Evolutionary conservation across 2,797 vertebrate genomes (phyloP).

Genomic region (Limnodromus scolopaceus): DNA sequence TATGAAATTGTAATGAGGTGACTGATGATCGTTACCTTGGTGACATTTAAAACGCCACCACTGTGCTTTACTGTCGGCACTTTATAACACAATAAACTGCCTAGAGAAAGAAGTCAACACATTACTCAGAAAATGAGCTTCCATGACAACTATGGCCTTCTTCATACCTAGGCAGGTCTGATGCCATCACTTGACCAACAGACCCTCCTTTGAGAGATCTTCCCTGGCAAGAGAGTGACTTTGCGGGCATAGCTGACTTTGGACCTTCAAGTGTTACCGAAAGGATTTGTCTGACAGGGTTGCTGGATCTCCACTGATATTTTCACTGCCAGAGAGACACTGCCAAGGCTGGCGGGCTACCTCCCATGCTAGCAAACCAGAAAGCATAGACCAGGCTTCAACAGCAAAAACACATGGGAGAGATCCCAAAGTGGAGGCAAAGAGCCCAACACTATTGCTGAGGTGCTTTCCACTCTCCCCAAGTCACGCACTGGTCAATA

Average conservation of each 20-base stretch:
- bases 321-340: neutral
- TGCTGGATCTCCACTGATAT: neutral
- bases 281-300: neutral
- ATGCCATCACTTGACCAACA: neutral
- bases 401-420: neutral
- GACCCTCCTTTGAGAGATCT: neutral
- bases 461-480: neutral
- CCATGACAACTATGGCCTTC: slow-evolving; percentile 1
- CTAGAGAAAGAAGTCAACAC: slow-evolving; percentile 54
- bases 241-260: neutral
- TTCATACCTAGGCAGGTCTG: neutral
- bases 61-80: slow-evolving; percentile 31
- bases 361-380: neutral
- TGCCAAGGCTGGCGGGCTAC: neutral
- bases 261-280: neutral
- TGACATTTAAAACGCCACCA: slow-evolving; percentile 30
- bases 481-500: neutral
- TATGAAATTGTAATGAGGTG: slow-evolving; percentile 54
- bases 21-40: slow-evolving; percentile 31
- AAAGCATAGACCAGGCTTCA: neutral
- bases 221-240: neutral
- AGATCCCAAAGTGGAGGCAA: neutral
- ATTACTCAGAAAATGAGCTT: slow-evolving; percentile 64
- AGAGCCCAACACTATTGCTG: neutral
- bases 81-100: slow-evolving; percentile 45